Conservation (phyloP, 2,113 vertebrate species). For the Bombycilla garrulus region DNA sequence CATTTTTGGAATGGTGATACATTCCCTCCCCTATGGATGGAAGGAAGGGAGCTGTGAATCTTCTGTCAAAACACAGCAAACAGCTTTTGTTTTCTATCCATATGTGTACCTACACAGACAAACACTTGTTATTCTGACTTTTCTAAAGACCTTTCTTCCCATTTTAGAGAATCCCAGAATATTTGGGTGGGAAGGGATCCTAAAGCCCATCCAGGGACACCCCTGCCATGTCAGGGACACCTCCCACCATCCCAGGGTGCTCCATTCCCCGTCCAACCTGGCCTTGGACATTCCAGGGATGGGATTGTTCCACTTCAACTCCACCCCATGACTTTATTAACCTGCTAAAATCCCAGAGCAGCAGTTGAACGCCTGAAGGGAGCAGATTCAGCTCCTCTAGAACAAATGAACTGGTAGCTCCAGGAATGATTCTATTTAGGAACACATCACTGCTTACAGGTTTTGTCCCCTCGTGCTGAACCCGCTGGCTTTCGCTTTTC, state of each 20-base stretch:
- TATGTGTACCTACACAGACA: accelerated
- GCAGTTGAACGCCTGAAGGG: not conserved
- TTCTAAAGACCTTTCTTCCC: not conserved
- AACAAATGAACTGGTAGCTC: not conserved
- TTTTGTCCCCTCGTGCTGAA: not conserved
- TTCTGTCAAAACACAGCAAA: not conserved
- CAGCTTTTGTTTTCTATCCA: accelerated
- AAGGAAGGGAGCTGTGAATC: not conserved
- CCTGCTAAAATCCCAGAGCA: not conserved
- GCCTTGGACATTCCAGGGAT: not conserved
- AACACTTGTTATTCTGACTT: not conserved
- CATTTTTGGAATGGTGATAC: slow-evolving; percentile 9
- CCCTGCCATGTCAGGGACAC: not conserved
- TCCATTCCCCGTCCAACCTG: not conserved
- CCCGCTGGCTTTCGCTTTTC: not conserved
- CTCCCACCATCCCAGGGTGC: not conserved
- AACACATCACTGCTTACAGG: slow-evolving; percentile 10
- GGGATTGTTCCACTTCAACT: not conserved
- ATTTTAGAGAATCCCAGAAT: not conserved
- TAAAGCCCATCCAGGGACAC: not conserved
- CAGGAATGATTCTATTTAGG: not conserved
- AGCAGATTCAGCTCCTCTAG: not conserved
- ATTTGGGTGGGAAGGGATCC: not conserved
- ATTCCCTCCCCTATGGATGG: not conserved
- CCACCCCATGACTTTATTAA: not conserved